Percentiles rank a stretch among this genome's conserved stretches.
These are phyloP conservation scores for Fukomys damarensis DNA, from an alignment of 2,113 vertebrate genomes.

Conservation along the genomic window DNA sequence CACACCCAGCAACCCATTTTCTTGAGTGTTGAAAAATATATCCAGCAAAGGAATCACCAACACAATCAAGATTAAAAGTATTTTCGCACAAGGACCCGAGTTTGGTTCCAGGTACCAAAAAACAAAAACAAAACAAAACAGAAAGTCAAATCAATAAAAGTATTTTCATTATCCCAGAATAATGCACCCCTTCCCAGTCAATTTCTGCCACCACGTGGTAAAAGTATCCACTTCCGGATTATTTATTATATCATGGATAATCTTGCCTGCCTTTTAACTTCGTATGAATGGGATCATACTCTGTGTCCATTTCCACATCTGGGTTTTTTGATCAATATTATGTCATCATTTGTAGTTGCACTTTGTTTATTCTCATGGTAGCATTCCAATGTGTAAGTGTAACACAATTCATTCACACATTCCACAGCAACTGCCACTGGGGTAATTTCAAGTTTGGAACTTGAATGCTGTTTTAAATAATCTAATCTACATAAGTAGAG, in stretches of 20 bases:
- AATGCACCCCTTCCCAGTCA: too few relatives aligned
- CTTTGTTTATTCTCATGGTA: background rate
- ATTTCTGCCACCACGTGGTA: too few relatives aligned
- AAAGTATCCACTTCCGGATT: background rate
- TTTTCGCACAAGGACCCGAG: too few relatives aligned
- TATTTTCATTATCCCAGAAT: background rate
- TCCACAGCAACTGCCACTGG: background rate
- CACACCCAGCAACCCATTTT: accelerated
- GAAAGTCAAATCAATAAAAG: too few relatives aligned
- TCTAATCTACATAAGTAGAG: background rate
- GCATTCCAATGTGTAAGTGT: background rate
- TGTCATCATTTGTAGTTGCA: too few relatives aligned
- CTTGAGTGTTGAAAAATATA: background rate
- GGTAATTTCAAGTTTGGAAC: background rate
- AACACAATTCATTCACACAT: too few relatives aligned
- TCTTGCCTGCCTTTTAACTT: background rate
- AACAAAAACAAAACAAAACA: too few relatives aligned
- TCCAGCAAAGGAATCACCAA: background rate
- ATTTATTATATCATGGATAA: background rate
- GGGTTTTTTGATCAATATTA: background rate
- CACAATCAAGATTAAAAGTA: background rate
- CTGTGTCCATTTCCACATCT: background rate
- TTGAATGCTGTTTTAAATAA: background rate
- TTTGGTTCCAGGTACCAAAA: too few relatives aligned
- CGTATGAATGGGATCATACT: background rate